These are phyloP conservation scores for Dorcus parallelipipedus DNA, from an alignment of 2,888 invertebrate genomes.

Conservation along the genomic window DNA sequence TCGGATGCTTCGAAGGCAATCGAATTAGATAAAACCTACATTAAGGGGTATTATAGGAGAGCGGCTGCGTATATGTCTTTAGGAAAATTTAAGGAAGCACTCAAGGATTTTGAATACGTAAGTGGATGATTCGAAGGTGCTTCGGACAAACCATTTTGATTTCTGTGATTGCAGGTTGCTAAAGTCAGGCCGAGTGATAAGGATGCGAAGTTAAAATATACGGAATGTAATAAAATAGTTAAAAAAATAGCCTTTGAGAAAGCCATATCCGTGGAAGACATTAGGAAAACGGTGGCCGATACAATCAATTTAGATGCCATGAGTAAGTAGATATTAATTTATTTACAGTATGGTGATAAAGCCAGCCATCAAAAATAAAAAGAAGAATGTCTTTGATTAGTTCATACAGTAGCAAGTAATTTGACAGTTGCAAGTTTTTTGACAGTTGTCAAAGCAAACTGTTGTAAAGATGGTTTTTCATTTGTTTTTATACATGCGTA, in stretches of 20 bases:
- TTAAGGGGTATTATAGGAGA: slow-evolving; percentile 96
- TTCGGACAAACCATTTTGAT: neutral
- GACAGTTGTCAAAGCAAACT: too few relatives aligned
- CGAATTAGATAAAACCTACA: slow-evolving; percentile 81
- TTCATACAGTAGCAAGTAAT: too few relatives aligned
- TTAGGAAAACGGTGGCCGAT: slow-evolving; percentile 82
- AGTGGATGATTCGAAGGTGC: slow-evolving; percentile 42
- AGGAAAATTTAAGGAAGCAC: slow-evolving; percentile 94
- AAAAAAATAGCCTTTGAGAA: slow-evolving; percentile 93
- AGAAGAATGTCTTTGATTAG: neutral
- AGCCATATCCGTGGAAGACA: slow-evolving; percentile 92
- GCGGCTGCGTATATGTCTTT: slow-evolving; percentile 97
- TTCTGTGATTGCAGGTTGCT: slow-evolving; percentile 63
- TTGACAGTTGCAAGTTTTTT: too few relatives aligned
- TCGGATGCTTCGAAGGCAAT: slow-evolving; percentile 90
- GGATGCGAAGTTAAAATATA: slow-evolving; percentile 88
- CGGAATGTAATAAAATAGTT: slow-evolving; percentile 94
- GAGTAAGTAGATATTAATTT: slow-evolving; percentile 58
- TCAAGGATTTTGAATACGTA: slow-evolving; percentile 95
- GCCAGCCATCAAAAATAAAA: too few relatives aligned
- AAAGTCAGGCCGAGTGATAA: slow-evolving; percentile 91
- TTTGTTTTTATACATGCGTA: too few relatives aligned
- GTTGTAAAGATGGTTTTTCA: too few relatives aligned
- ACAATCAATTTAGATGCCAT: slow-evolving; percentile 86
- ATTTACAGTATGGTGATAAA: neutral